These are phyloP conservation scores for Vanessa tameamea DNA, from an alignment of 1,140 invertebrate species.

Conservation along the genomic window DNA sequence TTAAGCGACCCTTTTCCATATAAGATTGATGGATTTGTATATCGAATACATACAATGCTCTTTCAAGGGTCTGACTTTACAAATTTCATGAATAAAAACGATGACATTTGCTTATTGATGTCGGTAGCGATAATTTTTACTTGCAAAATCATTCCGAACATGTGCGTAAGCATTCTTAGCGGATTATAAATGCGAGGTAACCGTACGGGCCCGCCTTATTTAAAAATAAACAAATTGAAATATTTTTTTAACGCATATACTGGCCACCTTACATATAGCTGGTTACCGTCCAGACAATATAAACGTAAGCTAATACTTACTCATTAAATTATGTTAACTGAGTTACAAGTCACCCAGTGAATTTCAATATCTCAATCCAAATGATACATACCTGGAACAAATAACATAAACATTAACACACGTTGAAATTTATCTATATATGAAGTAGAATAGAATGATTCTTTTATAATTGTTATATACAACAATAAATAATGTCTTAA, in stretches of 20 bases:
- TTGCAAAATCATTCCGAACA: conserved; percentile 21
- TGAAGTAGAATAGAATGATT: too few relatives aligned
- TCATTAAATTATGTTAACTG: background rate
- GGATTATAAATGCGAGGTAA: background rate
- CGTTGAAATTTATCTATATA: background rate
- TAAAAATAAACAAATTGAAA: too few relatives aligned
- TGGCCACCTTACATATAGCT: too few relatives aligned
- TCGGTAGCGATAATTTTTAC: conserved; percentile 7
- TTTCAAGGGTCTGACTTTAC: conserved; percentile 28
- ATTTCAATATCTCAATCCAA: conserved; percentile 11
- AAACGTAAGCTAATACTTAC: too few relatives aligned
- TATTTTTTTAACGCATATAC: too few relatives aligned
- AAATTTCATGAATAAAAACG: conserved; percentile 31
- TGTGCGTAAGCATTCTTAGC: background rate
- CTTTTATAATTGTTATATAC: too few relatives aligned
- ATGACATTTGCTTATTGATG: conserved; percentile 16
- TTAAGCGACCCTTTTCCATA: conserved; percentile 5
- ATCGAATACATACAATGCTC: conserved; percentile 14
- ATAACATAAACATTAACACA: conserved; percentile 25
- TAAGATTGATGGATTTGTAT: conserved; percentile 23
- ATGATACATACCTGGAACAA: conserved; percentile 47
- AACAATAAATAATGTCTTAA: too few relatives aligned
- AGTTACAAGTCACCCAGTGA: background rate
- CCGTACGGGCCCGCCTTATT: background rate
- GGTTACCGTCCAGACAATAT: too few relatives aligned